These are phyloP conservation scores for Gambelia wislizenii DNA, from an alignment of 2,797 vertebrate genomes.

Conservation along the genomic window DNA sequence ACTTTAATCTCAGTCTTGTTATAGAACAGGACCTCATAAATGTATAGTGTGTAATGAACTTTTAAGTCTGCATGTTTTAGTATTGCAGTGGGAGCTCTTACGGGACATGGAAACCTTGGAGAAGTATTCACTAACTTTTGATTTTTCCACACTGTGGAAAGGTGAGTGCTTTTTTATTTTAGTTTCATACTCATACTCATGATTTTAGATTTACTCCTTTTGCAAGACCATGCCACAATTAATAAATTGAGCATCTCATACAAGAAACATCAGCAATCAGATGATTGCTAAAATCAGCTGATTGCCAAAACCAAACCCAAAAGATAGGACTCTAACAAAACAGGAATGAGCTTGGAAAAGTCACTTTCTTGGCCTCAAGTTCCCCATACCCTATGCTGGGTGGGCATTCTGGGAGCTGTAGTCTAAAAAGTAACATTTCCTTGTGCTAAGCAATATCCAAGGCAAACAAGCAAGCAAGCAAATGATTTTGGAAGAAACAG, in stretches of 20 bases:
- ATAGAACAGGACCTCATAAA: background rate
- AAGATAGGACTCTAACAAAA: background rate
- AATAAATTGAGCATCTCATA: background rate
- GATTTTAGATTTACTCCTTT: background rate
- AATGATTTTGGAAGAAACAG: constrained; percentile 21
- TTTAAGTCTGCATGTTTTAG: too few species aligned
- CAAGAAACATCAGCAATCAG: background rate
- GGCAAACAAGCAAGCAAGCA: background rate
- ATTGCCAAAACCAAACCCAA: background rate
- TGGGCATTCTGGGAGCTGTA: too few species aligned
- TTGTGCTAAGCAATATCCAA: too few species aligned
- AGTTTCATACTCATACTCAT: background rate
- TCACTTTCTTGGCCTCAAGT: background rate
- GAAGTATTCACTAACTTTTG: too few species aligned
- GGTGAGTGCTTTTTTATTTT: background rate
- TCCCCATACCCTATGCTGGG: background rate
- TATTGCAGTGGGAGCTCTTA: background rate
- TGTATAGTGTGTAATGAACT: background rate
- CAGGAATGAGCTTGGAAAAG: background rate
- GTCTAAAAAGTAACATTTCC: background rate
- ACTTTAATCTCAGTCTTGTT: background rate
- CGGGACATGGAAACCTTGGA: background rate
- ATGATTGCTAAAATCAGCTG: background rate
- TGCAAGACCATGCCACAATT: background rate
- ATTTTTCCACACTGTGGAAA: background rate